phyloP scores from a whole-genome alignment of 2,113 vertebrate genomes.

The Neolamprologus brichardi region DNA sequence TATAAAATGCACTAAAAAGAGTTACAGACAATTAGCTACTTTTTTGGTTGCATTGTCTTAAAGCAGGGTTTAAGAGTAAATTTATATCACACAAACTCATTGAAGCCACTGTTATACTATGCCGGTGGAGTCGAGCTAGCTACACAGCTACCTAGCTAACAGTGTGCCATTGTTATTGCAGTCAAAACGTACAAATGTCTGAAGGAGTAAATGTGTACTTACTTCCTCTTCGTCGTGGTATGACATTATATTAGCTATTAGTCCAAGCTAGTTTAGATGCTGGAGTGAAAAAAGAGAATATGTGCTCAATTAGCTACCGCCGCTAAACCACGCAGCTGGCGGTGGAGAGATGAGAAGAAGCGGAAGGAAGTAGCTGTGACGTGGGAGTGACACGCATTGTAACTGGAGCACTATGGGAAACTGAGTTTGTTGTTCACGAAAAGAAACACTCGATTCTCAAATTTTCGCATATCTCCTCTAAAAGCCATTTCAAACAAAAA shows the following conservation, averaged over 20 bases:
- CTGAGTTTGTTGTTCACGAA: background rate
- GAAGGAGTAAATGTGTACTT: background rate
- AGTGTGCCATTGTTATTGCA: background rate
- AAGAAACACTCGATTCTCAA: background rate
- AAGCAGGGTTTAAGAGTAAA: background rate
- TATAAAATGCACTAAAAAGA: background rate
- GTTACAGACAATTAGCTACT: background rate
- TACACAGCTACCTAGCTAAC: background rate
- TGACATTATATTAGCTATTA: slow-evolving; percentile 35
- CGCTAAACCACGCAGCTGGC: slow-evolving; percentile 53
- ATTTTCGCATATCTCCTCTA: background rate
- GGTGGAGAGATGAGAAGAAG: background rate
- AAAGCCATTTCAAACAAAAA: background rate
- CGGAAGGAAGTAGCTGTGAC: slow-evolving; percentile 1
- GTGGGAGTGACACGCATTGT: background rate
- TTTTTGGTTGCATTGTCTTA: background rate
- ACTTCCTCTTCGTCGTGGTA: slow-evolving; percentile 65
- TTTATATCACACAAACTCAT: background rate
- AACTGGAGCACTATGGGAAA: slow-evolving; percentile 45
- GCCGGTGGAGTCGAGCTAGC: background rate
- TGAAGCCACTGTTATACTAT: background rate
- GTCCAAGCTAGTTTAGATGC: background rate
- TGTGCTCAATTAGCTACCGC: background rate
- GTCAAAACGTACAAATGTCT: background rate
- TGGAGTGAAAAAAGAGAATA: background rate